Evolutionary conservation across 1,140 invertebrate species (phyloP).

Genomic region (Harpegnathos saltator): DNA sequence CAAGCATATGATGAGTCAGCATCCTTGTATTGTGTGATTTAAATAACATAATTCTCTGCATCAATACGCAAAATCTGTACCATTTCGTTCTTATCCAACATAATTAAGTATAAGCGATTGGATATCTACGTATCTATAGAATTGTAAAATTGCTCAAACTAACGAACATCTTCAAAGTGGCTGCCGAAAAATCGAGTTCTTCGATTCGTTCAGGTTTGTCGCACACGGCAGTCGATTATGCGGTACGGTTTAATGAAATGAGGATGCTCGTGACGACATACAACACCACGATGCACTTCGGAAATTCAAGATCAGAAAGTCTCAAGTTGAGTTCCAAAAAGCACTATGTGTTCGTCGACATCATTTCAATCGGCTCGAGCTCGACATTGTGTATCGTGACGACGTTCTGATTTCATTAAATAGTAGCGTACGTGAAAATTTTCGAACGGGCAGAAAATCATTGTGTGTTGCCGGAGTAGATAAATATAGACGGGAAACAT

Average conservation of each 20-base stretch:
- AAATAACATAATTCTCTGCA: too few species aligned
- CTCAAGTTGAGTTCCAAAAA: constrained; percentile 4
- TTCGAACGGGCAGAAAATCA: constrained; percentile 46
- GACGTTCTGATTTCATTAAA: constrained; percentile 41
- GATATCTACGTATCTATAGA: background rate
- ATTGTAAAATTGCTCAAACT: background rate
- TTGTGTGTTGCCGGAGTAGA: background rate
- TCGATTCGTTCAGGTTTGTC: constrained; percentile 3
- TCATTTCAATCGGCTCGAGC: background rate
- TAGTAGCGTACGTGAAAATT: constrained; percentile 46
- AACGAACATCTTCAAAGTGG: background rate
- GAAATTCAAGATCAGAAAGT: constrained; percentile 12
- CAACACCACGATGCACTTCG: background rate
- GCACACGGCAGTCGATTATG: constrained; percentile 7
- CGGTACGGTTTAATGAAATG: constrained; percentile 21
- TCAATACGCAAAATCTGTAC: too few species aligned
- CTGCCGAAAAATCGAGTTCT: background rate
- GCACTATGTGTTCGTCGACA: background rate
- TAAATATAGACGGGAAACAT: background rate
- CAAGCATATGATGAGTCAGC: too few species aligned
- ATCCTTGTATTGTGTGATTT: too few species aligned
- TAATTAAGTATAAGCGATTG: too few species aligned
- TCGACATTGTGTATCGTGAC: background rate
- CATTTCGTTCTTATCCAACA: too few species aligned
- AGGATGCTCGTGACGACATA: constrained; percentile 5